These are phyloP conservation scores for Drosophila pegasa DNA, from an alignment of 2,888 invertebrate species.

Conservation along the genomic window DNA sequence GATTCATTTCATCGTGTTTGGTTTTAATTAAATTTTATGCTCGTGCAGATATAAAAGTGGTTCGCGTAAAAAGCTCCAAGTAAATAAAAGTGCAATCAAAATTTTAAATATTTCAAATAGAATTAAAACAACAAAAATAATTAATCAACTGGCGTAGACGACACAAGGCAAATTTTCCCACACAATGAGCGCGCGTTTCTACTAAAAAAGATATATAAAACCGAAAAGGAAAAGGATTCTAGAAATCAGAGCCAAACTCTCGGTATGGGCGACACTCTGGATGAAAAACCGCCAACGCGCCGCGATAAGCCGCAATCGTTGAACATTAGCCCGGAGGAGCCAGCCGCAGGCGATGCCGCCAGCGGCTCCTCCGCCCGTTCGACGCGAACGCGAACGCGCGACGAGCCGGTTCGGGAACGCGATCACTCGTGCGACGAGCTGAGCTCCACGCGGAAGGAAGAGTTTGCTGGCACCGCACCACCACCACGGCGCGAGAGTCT, in stretches of 20 bases:
- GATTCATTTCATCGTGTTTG: conserved; percentile 37
- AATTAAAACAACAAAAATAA: conserved; percentile 15
- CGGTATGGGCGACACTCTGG: conserved; percentile 79
- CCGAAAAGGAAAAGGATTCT: neutral
- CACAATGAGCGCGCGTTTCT: conserved; percentile 28
- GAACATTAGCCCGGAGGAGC: conserved; percentile 61
- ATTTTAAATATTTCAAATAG: conserved; percentile 21
- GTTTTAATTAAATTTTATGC: conserved; percentile 54
- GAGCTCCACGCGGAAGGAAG: conserved; percentile 52
- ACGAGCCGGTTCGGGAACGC: conserved; percentile 59
- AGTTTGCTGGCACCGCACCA: conserved; percentile 55
- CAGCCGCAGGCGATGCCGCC: neutral
- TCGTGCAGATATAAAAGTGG: conserved; percentile 42
- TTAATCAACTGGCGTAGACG: conserved; percentile 40
- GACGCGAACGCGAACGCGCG: conserved; percentile 76
- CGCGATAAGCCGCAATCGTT: conserved; percentile 82
- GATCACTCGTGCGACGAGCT: conserved; percentile 76
- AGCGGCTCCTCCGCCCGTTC: conserved; percentile 36
- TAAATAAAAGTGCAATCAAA: conserved; percentile 46
- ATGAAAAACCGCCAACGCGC: conserved; percentile 66
- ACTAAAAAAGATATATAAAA: neutral
- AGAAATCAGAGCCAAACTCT: neutral
- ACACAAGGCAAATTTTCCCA: conserved; percentile 39
- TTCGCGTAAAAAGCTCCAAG: conserved; percentile 34
- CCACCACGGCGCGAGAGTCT: conserved; percentile 76